A percentile compares a stretch with the other conserved stretches of the same genome.
Evolutionary conservation across 2,888 invertebrate species (phyloP).

Genomic region (Cabera pusaria): DNA sequence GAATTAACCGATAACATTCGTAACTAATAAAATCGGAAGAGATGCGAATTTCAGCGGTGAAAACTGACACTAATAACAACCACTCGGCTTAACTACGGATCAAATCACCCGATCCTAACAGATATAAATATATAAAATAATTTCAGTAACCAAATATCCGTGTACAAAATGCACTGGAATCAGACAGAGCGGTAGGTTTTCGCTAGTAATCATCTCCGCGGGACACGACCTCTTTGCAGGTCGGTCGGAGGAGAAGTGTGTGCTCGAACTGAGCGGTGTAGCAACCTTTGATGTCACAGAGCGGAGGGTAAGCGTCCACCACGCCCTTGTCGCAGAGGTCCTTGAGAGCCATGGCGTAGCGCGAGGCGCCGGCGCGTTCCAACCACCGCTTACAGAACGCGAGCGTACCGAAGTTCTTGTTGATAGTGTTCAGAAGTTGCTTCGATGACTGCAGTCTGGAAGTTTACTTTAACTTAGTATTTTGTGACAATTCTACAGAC

Average conservation of each 20-base stretch:
- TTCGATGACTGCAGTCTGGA: slow-evolving; percentile 95
- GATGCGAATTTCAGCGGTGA: too few relatives aligned
- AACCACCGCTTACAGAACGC: slow-evolving; percentile 99
- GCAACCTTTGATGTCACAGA: slow-evolving; percentile 98
- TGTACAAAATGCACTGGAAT: too few relatives aligned
- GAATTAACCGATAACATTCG: too few relatives aligned
- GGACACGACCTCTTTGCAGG: slow-evolving; percentile 99
- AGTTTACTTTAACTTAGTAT: slow-evolving; percentile 20
- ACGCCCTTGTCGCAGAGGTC: slow-evolving; percentile 99
- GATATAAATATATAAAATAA: too few relatives aligned
- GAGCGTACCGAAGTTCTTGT: slow-evolving; percentile 98
- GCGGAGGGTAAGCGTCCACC: slow-evolving; percentile 98
- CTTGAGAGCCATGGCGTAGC: slow-evolving; percentile 99
- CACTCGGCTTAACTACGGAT: too few relatives aligned
- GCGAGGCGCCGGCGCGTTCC: slow-evolving; percentile 97
- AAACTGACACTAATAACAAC: too few relatives aligned
- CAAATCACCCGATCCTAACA: too few relatives aligned
- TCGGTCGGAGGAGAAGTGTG: slow-evolving; percentile 97
- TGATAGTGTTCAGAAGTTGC: slow-evolving; percentile 94
- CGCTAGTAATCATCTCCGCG: slow-evolving; percentile 96
- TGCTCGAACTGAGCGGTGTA: slow-evolving; percentile 99
- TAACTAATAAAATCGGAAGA: too few relatives aligned
- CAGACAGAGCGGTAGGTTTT: slow-evolving; percentile 4
- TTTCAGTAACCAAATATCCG: too few relatives aligned
- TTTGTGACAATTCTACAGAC: too few relatives aligned